Conservation (phyloP, 2,113 vertebrate genomes). For the Psephotus haematonotus region DNA sequence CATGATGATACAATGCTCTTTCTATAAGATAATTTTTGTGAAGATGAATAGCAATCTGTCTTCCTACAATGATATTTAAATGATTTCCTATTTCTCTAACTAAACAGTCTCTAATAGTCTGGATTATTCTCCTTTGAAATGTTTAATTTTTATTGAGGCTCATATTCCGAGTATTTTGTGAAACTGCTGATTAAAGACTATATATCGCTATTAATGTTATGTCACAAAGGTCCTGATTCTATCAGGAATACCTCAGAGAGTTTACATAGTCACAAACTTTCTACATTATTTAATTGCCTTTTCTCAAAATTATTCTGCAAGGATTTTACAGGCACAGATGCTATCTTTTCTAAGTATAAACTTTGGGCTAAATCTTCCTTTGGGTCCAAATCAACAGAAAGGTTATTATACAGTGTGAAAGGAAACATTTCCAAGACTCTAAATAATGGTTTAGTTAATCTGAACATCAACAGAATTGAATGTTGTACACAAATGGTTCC, state of each 20-base stretch:
- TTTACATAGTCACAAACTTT: neutral
- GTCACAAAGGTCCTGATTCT: neutral
- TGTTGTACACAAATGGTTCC: neutral
- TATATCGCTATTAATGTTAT: neutral
- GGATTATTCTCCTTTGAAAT: neutral
- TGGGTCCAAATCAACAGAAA: neutral
- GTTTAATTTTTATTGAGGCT: neutral
- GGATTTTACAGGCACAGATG: neutral
- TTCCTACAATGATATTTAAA: neutral
- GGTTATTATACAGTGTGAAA: neutral
- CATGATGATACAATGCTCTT: neutral
- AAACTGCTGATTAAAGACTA: neutral
- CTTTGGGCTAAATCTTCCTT: neutral
- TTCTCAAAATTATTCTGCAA: neutral
- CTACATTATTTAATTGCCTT: neutral
- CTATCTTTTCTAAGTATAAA: conserved; percentile 5
- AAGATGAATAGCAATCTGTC: neutral
- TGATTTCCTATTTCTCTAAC: neutral
- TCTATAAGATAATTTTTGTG: neutral
- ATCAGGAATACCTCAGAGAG: neutral
- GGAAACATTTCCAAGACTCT: conserved; percentile 8
- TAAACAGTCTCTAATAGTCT: neutral
- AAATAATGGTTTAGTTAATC: conserved; percentile 22
- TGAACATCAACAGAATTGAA: conserved; percentile 4
- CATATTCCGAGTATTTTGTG: neutral